Evolutionary conservation across 2,888 invertebrate genomes (phyloP), one percentile per base, ranked within the genome.

Genomic region (Limulus polyphemus): DNA sequence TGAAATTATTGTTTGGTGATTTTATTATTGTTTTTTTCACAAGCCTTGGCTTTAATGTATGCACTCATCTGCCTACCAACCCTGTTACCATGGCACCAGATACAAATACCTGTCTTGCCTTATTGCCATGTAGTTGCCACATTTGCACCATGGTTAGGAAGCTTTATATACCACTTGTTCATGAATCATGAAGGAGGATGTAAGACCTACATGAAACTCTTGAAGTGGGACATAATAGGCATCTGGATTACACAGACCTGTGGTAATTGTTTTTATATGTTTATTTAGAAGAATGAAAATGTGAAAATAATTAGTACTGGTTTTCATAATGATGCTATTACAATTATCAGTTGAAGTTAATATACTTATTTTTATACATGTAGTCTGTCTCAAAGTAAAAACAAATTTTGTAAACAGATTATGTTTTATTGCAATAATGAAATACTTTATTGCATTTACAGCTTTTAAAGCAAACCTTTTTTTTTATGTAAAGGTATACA

Each of bases 161-260:
- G 69, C 55, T 68, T 65, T 32, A 63, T 70, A 16, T 71, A 71
- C 64, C 71, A 72, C 57, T 56, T 71, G 63, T 91, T 91, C 79
- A 91, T 91, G 90, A 90, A 89, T 78, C 83, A 88, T 72, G 80
- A 81, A 65, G 63, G 67, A n/a, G 90, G 90, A 11, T 48, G 17
- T 50, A 16, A 47, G 47, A 67, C 67, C 12, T 67, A 67, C 49
- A 62, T 61, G 47, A 5, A 83, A 57, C 81, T 92, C 67, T 81
- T 92, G 70, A 88, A 90, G 78, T 80, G 90, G 71, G 91, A 91
- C 75, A 90, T 91, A 89, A 82, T 90, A 62, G 91, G 91, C 67
- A 91, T 91, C 72, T 91, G 91, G 91, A 85, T 91, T 78, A 89
- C 89, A 73, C 90, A 91, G 79, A 90, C 89, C 77, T 88, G 90